Conservation (phyloP, 2,113 vertebrate species). For the Ranitomeya variabilis region DNA sequence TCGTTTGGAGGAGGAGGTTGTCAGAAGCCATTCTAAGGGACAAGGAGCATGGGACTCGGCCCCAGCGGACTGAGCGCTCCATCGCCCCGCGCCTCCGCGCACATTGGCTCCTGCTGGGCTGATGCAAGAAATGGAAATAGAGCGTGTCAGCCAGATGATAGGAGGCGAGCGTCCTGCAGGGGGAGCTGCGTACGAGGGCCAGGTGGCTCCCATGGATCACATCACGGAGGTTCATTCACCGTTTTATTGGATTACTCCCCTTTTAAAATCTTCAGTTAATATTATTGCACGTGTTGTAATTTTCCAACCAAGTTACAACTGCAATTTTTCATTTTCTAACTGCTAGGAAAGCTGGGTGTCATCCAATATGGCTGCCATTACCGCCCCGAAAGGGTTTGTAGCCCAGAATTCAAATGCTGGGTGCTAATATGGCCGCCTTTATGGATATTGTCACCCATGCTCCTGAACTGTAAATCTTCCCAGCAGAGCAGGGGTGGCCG, state of each 20-base stretch:
- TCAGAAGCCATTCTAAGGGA: slow-evolving; percentile 19
- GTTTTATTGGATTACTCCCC: too few relatives aligned
- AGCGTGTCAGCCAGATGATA: not conserved
- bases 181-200: not conserved
- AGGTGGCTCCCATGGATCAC: not conserved
- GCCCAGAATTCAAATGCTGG: not conserved
- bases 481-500: too few relatives aligned
- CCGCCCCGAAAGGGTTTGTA: not conserved
- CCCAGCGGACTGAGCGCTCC: not conserved
- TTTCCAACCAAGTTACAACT: too few relatives aligned
- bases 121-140: slow-evolving; percentile 55
- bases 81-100: not conserved
- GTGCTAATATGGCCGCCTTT: too few relatives aligned
- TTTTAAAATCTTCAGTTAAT: too few relatives aligned
- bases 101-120: slow-evolving; percentile 27
- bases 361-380: not conserved
- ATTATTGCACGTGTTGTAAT: too few relatives aligned
- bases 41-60: slow-evolving; percentile 27
- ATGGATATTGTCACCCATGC: too few relatives aligned
- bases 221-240: too few relatives aligned
- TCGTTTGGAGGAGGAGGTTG: slow-evolving; percentile 33
- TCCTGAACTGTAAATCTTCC: too few relatives aligned
- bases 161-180: not conserved
- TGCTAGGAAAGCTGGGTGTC: not conserved
- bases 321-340: too few relatives aligned